Percentiles rank a stretch among this genome's conserved stretches.
These are phyloP conservation scores for Achroia grisella DNA, from an alignment of 1,140 invertebrate genomes.

Conservation along the genomic window DNA sequence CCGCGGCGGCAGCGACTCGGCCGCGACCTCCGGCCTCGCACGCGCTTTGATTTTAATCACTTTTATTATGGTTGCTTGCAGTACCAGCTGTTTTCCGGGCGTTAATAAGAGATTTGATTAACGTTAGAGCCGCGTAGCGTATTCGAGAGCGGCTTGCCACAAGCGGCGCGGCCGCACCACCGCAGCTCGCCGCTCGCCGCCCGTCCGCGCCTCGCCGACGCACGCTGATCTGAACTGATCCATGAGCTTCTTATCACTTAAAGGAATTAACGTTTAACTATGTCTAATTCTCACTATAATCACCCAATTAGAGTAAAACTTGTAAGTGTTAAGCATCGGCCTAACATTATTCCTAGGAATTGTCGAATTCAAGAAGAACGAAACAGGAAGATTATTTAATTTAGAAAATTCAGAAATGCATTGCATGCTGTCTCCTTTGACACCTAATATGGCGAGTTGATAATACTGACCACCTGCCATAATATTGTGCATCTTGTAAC, in stretches of 20 bases:
- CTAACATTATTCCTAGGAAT: constrained; percentile 9
- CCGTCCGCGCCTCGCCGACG: constrained; percentile 5
- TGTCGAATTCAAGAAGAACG: neutral
- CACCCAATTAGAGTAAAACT: constrained; percentile 1
- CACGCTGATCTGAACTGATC: neutral
- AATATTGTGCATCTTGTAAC: too few species aligned
- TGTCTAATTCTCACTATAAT: neutral
- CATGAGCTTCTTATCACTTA: constrained; percentile 19
- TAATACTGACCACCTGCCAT: too few species aligned
- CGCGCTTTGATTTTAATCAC: constrained; percentile 38
- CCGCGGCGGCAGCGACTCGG: constrained; percentile 7
- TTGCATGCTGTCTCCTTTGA: constrained; percentile 1
- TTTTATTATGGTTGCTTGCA: constrained; percentile 76
- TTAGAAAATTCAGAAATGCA: neutral
- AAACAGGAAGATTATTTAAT: constrained; percentile 2
- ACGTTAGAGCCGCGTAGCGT: constrained; percentile 45
- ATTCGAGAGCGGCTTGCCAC: constrained; percentile 18
- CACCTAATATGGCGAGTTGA: too few species aligned
- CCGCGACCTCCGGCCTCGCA: constrained; percentile 23
- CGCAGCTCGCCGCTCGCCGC: constrained; percentile 6
- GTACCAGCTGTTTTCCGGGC: constrained; percentile 84
- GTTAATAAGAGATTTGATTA: constrained; percentile 73
- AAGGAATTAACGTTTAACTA: constrained; percentile 1
- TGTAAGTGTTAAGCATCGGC: constrained; percentile 17
- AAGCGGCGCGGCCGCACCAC: constrained; percentile 7